Base-by-base conservation (phyloP, 1,140 invertebrate species). In the Drosophila sproati region DNA sequence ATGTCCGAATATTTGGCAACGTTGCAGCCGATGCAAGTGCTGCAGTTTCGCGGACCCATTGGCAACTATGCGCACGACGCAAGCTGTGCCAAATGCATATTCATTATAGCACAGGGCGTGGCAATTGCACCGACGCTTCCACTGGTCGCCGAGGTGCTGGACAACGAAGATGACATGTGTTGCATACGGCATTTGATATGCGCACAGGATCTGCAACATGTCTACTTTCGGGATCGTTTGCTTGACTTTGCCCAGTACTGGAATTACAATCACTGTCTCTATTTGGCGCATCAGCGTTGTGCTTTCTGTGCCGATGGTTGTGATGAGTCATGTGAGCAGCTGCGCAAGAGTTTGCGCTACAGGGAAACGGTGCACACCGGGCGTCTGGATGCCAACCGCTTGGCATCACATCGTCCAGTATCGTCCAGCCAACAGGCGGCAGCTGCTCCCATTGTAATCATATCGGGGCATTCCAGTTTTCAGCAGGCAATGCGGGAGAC, bases 141-240 rank as follows among this genome's bases (percentile, higher is more conserved):
- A 0, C 56, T 92, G 28, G 64, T 92, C 5, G 51, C 70, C 1
- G 47, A 76, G 4, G 86, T 92, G 37, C 51, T 92, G n/a, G 62
- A 91, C 6, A 81, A 92, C 64, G 89, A 92, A 47, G 86, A 91
- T 7, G 91, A 92, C 52, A 78, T 91, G 64, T 91, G 73, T 59
- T 69, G 77, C 45, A 68, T 92, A 10, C 52, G 48, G 12, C 89
- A 92, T 12, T 4, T 92, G 32, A 72, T 83, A 1, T 92, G 92
- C 37, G 88, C 78, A 4, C 60, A 35, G 2, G 66, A 92, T 50
- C 31, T 92, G 8, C 32, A 83, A 5, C 82, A 91, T 43, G 66
- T 91, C 4, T 83, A 77, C 43, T 92, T 92, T 43, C 80, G 92
- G 1, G 60, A 91, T 4, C 67, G 75, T 4, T 41, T 92, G 6